These are phyloP conservation scores for Tetragonisca angustula DNA, from an alignment of 2,888 invertebrate species.

Conservation along the genomic window DNA sequence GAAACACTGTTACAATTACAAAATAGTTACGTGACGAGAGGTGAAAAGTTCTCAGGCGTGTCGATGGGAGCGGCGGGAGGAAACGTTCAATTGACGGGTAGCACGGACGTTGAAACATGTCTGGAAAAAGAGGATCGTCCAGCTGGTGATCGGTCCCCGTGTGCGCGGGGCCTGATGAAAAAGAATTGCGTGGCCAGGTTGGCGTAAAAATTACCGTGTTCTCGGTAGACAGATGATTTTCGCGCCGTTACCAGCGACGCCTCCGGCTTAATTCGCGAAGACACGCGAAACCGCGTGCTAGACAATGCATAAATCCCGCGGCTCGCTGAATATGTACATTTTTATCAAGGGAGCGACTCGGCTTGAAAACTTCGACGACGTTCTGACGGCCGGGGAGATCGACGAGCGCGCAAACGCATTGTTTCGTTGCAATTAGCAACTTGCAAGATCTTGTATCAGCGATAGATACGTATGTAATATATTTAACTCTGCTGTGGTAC, in stretches of 20 bases:
- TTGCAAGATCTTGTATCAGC: not conserved
- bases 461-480: no score
- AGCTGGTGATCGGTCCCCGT: slow-evolving; percentile 7
- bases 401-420: not conserved
- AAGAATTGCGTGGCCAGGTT: slow-evolving; percentile 39
- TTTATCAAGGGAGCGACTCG: slow-evolving; percentile 54
- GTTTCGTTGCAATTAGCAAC: slow-evolving; percentile 2
- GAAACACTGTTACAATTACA: not conserved
- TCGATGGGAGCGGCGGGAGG: not conserved
- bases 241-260: slow-evolving; percentile 64
- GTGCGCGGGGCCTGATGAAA: slow-evolving; percentile 7
- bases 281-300: slow-evolving; percentile 63
- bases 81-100: slow-evolving; percentile 9
- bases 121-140: slow-evolving; percentile 7
- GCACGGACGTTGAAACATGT: slow-evolving; percentile 7
- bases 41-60: not conserved
- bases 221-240: slow-evolving; percentile 65
- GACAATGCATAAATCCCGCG: slow-evolving; percentile 58
- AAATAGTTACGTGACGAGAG: not conserved
- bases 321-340: slow-evolving; percentile 65
- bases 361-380: slow-evolving; percentile 35
- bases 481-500: not conserved
- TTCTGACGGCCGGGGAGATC: slow-evolving; percentile 5
- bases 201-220: slow-evolving; percentile 58
- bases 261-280: slow-evolving; percentile 61